A percentile compares a stretch with the other conserved stretches of the same genome.
phyloP scores from a whole-genome alignment of 2,888 invertebrate species.

The Dermolepida albohirtum region DNA sequence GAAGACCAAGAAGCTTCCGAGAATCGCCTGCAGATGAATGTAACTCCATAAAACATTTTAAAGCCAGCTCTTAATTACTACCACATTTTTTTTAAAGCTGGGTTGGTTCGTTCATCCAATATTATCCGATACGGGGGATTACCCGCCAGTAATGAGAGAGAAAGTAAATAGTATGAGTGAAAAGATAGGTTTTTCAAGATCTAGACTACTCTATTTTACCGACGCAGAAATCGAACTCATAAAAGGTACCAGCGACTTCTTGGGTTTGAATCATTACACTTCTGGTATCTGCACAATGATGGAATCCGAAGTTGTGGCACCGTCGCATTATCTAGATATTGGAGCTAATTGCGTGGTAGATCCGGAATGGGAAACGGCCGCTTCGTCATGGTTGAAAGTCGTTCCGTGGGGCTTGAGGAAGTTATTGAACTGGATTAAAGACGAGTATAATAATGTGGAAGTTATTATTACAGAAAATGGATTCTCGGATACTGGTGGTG shows the following conservation, averaged over 20 bases:
- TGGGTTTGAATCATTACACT: slow-evolving; percentile 76
- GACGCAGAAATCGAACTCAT: slow-evolving; percentile 63
- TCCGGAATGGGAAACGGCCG: slow-evolving; percentile 67
- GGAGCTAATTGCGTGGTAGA: slow-evolving; percentile 56
- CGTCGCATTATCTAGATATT: slow-evolving; percentile 25
- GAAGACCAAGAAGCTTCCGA: slow-evolving; percentile 70
- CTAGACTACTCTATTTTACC: slow-evolving; percentile 66
- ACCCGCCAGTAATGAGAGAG: slow-evolving; percentile 66
- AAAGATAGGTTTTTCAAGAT: slow-evolving; percentile 62
- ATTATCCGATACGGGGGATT: slow-evolving; percentile 66
- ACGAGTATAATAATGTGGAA: slow-evolving; percentile 69
- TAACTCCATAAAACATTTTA: slow-evolving; percentile 57
- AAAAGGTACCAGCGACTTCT: slow-evolving; percentile 71
- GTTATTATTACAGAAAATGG: slow-evolving; percentile 70
- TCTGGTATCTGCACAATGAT: slow-evolving; percentile 51
- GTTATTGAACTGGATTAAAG: slow-evolving; percentile 65
- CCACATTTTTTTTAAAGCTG: slow-evolving; percentile 52
- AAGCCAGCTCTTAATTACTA: too few species aligned
- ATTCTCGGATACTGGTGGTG: slow-evolving; percentile 62
- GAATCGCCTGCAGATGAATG: slow-evolving; percentile 69
- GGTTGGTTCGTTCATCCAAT: slow-evolving; percentile 67
- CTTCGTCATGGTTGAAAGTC: slow-evolving; percentile 63
- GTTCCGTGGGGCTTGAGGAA: slow-evolving; percentile 72
- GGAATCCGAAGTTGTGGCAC: slow-evolving; percentile 4
- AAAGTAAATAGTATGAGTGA: slow-evolving; percentile 63